Conservation (phyloP, 2,113 vertebrate genomes). For the Anarhynchus alexandrinus region DNA sequence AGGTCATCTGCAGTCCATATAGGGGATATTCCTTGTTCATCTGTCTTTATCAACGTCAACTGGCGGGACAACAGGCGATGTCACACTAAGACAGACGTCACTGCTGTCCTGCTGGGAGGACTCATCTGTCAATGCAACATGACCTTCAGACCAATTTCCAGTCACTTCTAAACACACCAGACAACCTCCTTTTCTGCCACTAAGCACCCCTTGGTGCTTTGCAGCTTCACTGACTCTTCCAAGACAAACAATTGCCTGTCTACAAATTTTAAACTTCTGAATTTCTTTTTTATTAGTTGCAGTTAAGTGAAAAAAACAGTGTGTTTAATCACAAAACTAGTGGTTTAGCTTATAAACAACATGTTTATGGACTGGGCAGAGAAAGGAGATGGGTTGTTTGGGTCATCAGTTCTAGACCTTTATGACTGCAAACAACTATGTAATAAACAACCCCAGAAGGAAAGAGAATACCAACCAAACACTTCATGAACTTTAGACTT, state of each 20-base stretch:
- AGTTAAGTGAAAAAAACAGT: neutral
- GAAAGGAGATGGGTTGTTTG: neutral
- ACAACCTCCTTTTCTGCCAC: neutral
- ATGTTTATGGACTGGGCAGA: neutral
- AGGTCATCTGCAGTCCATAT: neutral
- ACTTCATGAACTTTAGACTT: neutral
- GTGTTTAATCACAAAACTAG: neutral
- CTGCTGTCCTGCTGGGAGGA: neutral
- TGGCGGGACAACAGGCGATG: neutral
- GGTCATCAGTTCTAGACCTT: neutral
- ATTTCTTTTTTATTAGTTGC: neutral
- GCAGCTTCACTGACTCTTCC: neutral
- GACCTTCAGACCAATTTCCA: neutral
- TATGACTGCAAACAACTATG: neutral
- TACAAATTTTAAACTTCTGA: neutral
- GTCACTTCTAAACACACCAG: neutral
- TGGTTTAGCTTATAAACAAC: neutral
- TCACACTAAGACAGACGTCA: neutral
- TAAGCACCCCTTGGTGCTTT: neutral
- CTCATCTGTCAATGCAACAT: neutral
- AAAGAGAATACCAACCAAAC: neutral
- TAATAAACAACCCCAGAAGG: neutral
- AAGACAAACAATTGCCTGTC: neutral
- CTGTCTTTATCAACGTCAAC: neutral
- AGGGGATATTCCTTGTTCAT: neutral